Conservation (phyloP, 2,888 invertebrate species). For the Argyresthia albistria region DNA sequence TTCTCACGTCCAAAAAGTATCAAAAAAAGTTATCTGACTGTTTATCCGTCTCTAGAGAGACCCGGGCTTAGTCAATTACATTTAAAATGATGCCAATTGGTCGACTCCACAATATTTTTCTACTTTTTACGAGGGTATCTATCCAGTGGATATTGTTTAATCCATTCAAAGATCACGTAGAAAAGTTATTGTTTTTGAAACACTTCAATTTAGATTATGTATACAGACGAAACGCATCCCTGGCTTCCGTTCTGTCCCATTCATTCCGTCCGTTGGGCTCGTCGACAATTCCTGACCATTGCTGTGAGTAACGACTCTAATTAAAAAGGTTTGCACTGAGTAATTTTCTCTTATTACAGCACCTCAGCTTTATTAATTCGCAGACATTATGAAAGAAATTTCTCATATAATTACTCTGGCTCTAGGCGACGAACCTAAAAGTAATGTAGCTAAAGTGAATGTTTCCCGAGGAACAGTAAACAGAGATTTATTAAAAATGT, state of each 20-base stretch:
- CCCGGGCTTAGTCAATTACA: too few relatives aligned
- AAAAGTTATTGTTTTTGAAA: background rate
- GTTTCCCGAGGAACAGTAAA: background rate
- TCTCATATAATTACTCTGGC: conserved; percentile 10
- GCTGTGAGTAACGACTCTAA: conserved; percentile 27
- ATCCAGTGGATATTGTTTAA: too few relatives aligned
- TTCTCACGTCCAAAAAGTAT: too few relatives aligned
- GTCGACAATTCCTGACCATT: conserved; percentile 18
- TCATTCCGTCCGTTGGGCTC: conserved; percentile 10
- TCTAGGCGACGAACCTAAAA: background rate
- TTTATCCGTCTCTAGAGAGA: too few relatives aligned
- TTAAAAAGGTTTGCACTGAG: conserved; percentile 37
- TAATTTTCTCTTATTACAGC: conserved; percentile 22
- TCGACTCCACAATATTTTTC: too few relatives aligned
- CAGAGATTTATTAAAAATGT: background rate
- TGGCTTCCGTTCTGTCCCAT: too few relatives aligned
- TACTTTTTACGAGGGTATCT: too few relatives aligned
- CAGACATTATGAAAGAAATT: conserved; percentile 19
- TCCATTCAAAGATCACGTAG: too few relatives aligned
- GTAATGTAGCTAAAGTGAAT: background rate
- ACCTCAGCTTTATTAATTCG: conserved; percentile 23
- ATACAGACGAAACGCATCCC: conserved; percentile 6
- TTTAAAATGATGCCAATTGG: too few relatives aligned
- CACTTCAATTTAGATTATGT: conserved; percentile 11
- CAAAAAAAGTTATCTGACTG: too few relatives aligned